Evolutionary conservation across 1,140 invertebrate species (phyloP).

Genomic region (Zaprionus ghesquierei): DNA sequence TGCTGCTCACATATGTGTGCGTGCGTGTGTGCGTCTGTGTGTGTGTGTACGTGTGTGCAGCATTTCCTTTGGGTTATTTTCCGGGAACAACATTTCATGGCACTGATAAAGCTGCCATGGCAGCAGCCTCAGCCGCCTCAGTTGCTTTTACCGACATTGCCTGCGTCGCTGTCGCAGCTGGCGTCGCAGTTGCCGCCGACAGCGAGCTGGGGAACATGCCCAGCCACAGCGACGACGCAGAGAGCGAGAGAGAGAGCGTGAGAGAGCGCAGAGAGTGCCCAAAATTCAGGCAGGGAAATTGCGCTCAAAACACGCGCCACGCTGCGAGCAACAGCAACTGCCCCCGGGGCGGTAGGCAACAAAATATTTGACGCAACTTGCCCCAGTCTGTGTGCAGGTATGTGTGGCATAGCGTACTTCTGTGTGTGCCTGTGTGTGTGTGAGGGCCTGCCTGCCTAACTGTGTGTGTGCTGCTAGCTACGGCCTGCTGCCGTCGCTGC

Average conservation of each 20-base stretch:
- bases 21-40: slow-evolving; percentile 1
- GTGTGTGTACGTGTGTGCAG: slow-evolving; percentile 52
- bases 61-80: slow-evolving; percentile 81
- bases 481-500: slow-evolving; percentile 53
- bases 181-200: slow-evolving; percentile 26
- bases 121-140: slow-evolving; percentile 46
- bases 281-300: slow-evolving; percentile 27
- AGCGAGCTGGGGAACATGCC: slow-evolving; percentile 49
- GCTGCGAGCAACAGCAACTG: slow-evolving; percentile 50
- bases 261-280: not conserved
- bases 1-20: slow-evolving; percentile 27
- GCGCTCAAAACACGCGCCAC: slow-evolving; percentile 34
- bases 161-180: slow-evolving; percentile 11
- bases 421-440: not conserved
- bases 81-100: slow-evolving; percentile 80
- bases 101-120: slow-evolving; percentile 82
- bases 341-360: slow-evolving; percentile 62
- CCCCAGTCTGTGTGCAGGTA: slow-evolving; percentile 16
- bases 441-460: not conserved
- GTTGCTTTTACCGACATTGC: slow-evolving; percentile 7
- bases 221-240: slow-evolving; percentile 45
- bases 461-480: slow-evolving; percentile 26
- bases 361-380: slow-evolving; percentile 77
- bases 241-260: not conserved
- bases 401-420: not conserved